phyloP scores from a whole-genome alignment of 2,113 vertebrate species.

The Phylloscopus whistleri region DNA sequence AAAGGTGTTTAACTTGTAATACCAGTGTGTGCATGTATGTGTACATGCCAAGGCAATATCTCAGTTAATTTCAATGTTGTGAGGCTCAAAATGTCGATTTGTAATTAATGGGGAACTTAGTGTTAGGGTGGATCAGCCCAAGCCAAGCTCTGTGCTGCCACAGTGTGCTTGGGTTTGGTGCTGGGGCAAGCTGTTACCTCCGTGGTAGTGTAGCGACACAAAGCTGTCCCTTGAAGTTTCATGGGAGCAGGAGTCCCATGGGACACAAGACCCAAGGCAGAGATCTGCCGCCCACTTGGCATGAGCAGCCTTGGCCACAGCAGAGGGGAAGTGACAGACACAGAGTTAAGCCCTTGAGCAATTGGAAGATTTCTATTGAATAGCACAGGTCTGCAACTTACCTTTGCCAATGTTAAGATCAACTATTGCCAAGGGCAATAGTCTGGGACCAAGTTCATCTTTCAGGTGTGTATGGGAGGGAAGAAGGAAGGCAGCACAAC shows the following conservation, averaged over 20 bases:
- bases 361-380: background rate
- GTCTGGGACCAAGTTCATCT: background rate
- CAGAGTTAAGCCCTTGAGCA: background rate
- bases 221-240: background rate
- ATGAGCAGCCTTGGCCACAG: background rate
- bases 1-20: background rate
- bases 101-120: background rate
- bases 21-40: background rate
- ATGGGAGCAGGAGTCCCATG: background rate
- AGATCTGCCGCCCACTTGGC: background rate
- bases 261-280: background rate
- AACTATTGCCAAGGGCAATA: background rate
- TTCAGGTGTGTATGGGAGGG: background rate
- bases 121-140: background rate
- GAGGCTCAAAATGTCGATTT: background rate
- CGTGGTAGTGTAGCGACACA: rapidly evolving
- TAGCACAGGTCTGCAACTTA: background rate
- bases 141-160: background rate
- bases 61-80: background rate
- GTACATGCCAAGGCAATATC: background rate
- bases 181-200: background rate
- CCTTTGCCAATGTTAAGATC: background rate
- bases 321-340: background rate
- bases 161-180: background rate
- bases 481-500: background rate